Evolutionary conservation across 92 coral and sea anemone genomes (phyloP).

Genomic region (Parazoanthus swiftii): DNA sequence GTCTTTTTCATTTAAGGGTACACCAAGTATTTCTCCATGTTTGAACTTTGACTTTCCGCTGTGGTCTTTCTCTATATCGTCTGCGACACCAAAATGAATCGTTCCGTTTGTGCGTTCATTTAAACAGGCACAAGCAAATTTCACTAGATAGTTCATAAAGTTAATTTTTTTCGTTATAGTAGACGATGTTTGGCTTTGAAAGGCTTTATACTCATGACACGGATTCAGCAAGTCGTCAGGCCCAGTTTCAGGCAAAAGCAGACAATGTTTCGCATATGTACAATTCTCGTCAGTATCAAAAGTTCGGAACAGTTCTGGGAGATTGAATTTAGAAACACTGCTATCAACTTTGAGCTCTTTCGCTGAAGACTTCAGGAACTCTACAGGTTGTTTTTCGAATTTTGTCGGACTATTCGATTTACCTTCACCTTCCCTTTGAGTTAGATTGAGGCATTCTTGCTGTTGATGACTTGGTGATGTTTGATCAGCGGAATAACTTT

Average conservation of each 20-base stretch:
- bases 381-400: background rate
- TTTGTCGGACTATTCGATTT: background rate
- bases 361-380: background rate
- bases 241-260: slow-evolving; percentile 47
- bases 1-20: slow-evolving; percentile 19
- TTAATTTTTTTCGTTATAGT: slow-evolving; percentile 16
- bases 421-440: background rate
- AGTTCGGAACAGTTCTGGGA: slow-evolving; percentile 27
- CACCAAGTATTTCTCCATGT: slow-evolving; percentile 43
- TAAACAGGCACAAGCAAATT: slow-evolving; percentile 58
- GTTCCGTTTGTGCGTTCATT: slow-evolving; percentile 67
- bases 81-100: slow-evolving; percentile 65
- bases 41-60: slow-evolving; percentile 18
- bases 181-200: slow-evolving; percentile 2
- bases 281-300: slow-evolving; percentile 38
- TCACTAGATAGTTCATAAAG: slow-evolving; percentile 30
- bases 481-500: background rate
- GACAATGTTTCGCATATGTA: background rate
- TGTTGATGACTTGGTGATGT: background rate
- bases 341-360: background rate
- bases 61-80: slow-evolving; percentile 34
- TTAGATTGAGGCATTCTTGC: background rate
- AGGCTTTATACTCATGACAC: slow-evolving; percentile 43
- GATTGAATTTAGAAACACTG: background rate
- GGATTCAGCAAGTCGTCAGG: slow-evolving; percentile 50